phyloP scores from a whole-genome alignment of 2,797 vertebrate species.

The Halcyon badia region DNA sequence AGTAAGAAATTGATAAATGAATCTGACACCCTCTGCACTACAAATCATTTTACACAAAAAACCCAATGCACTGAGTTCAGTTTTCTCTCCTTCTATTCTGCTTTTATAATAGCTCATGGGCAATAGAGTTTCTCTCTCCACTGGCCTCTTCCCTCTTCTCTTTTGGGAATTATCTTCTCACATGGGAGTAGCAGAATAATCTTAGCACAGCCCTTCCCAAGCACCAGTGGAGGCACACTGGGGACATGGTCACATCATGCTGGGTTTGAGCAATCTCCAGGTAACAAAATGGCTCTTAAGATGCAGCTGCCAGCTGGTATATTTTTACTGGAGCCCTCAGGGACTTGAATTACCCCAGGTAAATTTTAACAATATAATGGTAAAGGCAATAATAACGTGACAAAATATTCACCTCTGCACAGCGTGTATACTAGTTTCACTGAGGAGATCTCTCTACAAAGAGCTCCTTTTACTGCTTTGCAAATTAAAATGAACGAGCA shows the following conservation, averaged over 20 bases:
- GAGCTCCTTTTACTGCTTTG: not conserved
- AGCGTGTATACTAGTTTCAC: not conserved
- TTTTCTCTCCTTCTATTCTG: not conserved
- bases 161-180: not conserved
- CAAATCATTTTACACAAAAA: not conserved
- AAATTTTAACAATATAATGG: not conserved
- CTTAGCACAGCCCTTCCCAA: not conserved
- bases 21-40: not conserved
- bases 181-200: not conserved
- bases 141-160: not conserved
- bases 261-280: not conserved
- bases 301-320: not conserved
- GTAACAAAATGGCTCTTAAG: conserved; percentile 17
- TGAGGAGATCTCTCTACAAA: not conserved
- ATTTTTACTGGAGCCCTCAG: not conserved
- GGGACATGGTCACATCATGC: not conserved
- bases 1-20: not conserved
- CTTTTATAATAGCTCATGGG: not conserved
- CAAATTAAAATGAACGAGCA: conserved; percentile 21
- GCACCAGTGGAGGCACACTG: accelerated
- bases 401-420: not conserved
- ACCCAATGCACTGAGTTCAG: accelerated
- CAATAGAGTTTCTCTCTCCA: not conserved
- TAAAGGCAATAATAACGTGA: not conserved
- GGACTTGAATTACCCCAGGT: not conserved